Base-by-base conservation (phyloP, 2,797 vertebrate species). In the Pagetopsis macropterus region DNA sequence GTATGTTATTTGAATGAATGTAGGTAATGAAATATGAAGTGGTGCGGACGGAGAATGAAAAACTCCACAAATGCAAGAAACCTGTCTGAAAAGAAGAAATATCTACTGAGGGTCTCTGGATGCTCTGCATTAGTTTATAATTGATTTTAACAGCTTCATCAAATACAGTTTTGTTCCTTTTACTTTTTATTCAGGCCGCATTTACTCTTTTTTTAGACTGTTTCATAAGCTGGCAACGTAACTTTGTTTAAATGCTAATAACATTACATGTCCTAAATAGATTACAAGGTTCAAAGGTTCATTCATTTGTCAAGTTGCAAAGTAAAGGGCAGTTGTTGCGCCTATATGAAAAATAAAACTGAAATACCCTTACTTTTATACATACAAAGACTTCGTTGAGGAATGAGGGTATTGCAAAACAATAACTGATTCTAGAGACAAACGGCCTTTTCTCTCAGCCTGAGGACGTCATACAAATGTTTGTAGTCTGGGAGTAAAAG, bases 201-300 rank as follows among this genome's bases (percentile, higher is more conserved):
- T n/a, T 17, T 3, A 56, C 15, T 31, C 7, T 43, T 21, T 23
- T 51, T 45, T 44, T n/a, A 27, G 27, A 70, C 66, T 19, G 17
- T 77, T 77, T 61, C 11, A 2, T 52, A 41, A 48, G 13, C 12
- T 16, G 21, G 5, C 2, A 9, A 6, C 15, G 1, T 45, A 68
- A 46, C 59, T 58, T 64, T 43, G 19, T 68, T 59, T 21, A 12
- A 50, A 52, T 12, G 33, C 14, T 54, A 68, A 68, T 52, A 33
- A 51, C 1, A 16, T 62, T 13, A 62, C 17, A 0, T 31, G 3
- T 16, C 9, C 8, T 50, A 21, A 51, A 33, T 7, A 64, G 9
- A 33, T 64, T 12, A 41, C 13, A 7, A 51, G 33, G n/a, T 65
- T 17, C 17, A 9, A 11, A 51, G 33, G 13, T 14, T 19, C 0